phyloP scores from a whole-genome alignment of 2,888 invertebrate species.

The Dasypogon diadema region DNA sequence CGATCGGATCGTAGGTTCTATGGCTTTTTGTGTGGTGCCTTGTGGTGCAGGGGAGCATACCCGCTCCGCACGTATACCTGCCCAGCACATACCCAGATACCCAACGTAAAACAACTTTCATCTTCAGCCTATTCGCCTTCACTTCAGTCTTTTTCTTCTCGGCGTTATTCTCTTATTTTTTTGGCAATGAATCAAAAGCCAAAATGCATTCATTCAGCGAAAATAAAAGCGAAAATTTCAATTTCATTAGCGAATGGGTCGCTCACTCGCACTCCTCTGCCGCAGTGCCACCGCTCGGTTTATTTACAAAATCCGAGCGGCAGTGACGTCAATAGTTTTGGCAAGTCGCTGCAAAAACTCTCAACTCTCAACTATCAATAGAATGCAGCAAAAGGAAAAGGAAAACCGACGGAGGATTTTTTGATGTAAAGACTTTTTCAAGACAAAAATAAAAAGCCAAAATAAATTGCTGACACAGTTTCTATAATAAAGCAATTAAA shows the following conservation, averaged over 20 bases:
- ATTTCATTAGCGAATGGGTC: conserved; percentile 8
- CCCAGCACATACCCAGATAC: no score
- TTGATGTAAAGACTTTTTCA: background rate
- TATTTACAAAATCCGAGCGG: background rate
- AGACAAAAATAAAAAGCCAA: background rate
- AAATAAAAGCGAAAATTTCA: conserved; percentile 44
- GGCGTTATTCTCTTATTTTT: conserved; percentile 25
- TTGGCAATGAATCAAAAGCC: conserved; percentile 26
- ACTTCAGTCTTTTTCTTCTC: conserved; percentile 10
- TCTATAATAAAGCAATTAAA: conserved; percentile 46
- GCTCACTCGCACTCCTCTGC: background rate
- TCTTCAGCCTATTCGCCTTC: conserved; percentile 32
- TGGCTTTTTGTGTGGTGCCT: no score
- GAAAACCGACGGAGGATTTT: background rate
- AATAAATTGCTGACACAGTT: conserved; percentile 41
- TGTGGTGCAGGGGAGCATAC: background rate
- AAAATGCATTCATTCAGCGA: conserved; percentile 43
- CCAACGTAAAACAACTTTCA: conserved; percentile 30
- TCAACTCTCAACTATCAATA: conserved; percentile 39
- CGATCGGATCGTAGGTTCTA: no score
- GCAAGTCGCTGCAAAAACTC: conserved; percentile 5
- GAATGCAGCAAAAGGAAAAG: background rate
- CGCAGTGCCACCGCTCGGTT: background rate
- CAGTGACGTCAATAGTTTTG: conserved; percentile 36
- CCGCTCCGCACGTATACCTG: background rate